These are phyloP conservation scores for Sphenodon punctatus DNA, from an alignment of 2,797 vertebrate species.

Conservation along the genomic window DNA sequence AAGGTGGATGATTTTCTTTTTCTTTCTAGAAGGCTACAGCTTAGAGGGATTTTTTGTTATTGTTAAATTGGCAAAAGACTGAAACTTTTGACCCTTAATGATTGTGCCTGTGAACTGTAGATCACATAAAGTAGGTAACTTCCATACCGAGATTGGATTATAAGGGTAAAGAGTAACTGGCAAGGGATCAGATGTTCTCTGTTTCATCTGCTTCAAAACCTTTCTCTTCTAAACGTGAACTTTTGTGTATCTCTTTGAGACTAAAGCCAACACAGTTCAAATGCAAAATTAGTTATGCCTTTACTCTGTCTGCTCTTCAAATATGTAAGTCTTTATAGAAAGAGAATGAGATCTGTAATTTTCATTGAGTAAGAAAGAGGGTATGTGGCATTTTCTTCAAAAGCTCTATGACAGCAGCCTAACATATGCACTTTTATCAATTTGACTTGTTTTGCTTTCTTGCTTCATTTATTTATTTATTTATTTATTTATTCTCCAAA, in stretches of 20 bases:
- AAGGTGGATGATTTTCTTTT: no score
- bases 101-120: not conserved
- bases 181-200: not conserved
- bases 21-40: not conserved
- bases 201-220: not conserved
- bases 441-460: no score
- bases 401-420: no score
- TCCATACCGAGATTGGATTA: not conserved
- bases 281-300: not conserved
- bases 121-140: constrained; percentile 5
- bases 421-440: no score
- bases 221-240: not conserved
- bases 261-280: not conserved
- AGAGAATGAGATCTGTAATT: no score
- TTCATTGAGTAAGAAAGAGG: no score
- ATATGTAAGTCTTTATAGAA: no score
- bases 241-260: not conserved
- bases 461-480: no score
- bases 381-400: no score
- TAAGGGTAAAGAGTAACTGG: not conserved
- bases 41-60: not conserved
- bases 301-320: not conserved
- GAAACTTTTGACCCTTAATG: constrained; percentile 4
- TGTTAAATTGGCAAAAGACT: not conserved
- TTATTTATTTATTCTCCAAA: no score